Evolutionary conservation across 2,888 invertebrate species (phyloP), one percentile per base, ranked within the genome.

Genomic region (Andrena chrysosceles): DNA sequence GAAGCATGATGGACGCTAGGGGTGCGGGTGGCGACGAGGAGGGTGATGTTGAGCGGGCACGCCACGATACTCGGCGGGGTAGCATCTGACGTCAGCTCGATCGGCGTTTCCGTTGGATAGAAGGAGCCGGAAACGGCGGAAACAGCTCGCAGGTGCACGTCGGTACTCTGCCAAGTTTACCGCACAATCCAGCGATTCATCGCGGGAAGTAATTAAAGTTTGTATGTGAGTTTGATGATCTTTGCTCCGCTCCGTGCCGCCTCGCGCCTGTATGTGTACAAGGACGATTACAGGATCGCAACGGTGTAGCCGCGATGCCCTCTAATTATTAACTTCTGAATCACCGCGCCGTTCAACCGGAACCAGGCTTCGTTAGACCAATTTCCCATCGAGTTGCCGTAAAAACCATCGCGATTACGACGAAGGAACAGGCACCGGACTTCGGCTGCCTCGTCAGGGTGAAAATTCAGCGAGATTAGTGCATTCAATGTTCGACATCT

Each of bases 171-270:
- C 72, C 63, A 85, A 86, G 85, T 86, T 86, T 80, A 80, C 67
- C 72, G 83, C 85, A 77, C 83, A 85, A 87, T 85, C 81, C 77
- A 67, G 76, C 83, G 49, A 85, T 80, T 87, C 83, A 75, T 74
- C 73, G 82, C 54, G 85, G 73, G 78, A 78, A 86, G 85, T 79
- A 86, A 87, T 87, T 86, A 86, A 83, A 84, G 78, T 83, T 84
- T 78, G 42, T 66, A 64, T 68, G 79, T 26, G 71, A 87, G 83
- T 83, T 83, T 78, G 74, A 71, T 73, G 74, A 83, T 84, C 83
- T 78, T 83, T 63, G 67, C 67, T 20, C 49, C 56, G 66, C 74
- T 84, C 74, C 76, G 56, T 35, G 54, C 35, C 26, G 68, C 67
- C 81, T 80, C 81, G 60, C 59, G 67, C 7, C 16, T 31, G 10